Conservation (phyloP, 2,888 invertebrate species). For the Danaus chrysippus region DNA sequence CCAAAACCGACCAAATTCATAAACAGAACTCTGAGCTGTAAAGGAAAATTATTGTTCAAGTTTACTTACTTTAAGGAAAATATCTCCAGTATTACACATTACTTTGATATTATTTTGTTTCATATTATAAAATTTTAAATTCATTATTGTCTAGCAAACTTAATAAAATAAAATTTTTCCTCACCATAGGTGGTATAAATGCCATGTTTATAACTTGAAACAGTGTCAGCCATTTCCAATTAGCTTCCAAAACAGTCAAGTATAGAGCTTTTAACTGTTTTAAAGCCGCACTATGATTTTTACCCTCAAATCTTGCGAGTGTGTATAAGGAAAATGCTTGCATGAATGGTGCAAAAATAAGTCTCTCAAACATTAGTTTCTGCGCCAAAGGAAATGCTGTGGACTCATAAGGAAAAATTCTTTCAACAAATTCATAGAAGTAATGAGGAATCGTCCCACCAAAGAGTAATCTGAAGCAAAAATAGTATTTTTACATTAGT, state of each 20-base stretch:
- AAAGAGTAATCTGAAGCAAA: conserved; percentile 82
- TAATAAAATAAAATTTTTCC: no score
- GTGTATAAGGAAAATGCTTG: conserved; percentile 87
- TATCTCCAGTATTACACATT: background rate
- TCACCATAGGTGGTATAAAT: conserved; percentile 87
- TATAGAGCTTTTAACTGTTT: conserved; percentile 82
- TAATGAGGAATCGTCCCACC: conserved; percentile 89
- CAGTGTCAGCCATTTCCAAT: conserved; percentile 87
- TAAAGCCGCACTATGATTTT: conserved; percentile 81
- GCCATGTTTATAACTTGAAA: conserved; percentile 86
- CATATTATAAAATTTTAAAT: no score
- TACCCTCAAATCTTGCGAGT: conserved; percentile 87
- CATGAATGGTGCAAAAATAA: conserved; percentile 85
- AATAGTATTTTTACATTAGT: conserved; percentile 10
- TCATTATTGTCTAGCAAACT: no score
- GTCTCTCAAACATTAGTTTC: conserved; percentile 84
- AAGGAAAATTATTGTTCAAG: conserved; percentile 6
- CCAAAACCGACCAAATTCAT: conserved; percentile 87
- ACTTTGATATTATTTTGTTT: background rate
- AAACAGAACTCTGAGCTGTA: conserved; percentile 86
- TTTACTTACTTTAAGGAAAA: conserved; percentile 8
- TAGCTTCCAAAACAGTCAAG: conserved; percentile 82
- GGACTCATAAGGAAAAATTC: conserved; percentile 78
- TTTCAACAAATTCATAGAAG: conserved; percentile 83
- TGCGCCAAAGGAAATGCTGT: conserved; percentile 76